phyloP scores from a whole-genome alignment of 2,888 invertebrate genomes.

The Himalopsyche anomala region DNA sequence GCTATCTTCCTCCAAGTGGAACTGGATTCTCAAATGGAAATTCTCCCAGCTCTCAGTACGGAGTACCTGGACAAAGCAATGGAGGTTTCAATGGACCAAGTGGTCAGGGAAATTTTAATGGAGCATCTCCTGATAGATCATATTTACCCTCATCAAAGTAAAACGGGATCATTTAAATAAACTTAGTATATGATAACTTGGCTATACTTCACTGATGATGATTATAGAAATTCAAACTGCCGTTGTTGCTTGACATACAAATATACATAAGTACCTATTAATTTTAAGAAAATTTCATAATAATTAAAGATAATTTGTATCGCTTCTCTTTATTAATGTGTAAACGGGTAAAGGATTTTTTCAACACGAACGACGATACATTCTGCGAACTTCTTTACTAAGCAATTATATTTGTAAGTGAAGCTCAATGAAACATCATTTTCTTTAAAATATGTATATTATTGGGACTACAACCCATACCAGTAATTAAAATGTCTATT shows the following conservation, averaged over 20 bases:
- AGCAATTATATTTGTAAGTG: not conserved
- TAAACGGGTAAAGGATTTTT: too few relatives aligned
- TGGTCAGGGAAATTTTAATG: not conserved
- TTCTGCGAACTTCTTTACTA: too few relatives aligned
- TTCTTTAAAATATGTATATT: not conserved
- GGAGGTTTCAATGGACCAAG: not conserved
- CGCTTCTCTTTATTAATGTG: too few relatives aligned
- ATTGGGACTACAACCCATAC: not conserved
- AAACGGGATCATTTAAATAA: too few relatives aligned
- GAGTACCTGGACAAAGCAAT: not conserved
- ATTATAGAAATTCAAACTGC: too few relatives aligned
- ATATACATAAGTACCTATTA: too few relatives aligned
- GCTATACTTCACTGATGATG: too few relatives aligned
- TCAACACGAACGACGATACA: too few relatives aligned
- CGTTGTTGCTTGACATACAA: too few relatives aligned
- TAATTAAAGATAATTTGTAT: too few relatives aligned
- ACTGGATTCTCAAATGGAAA: not conserved
- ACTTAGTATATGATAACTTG: too few relatives aligned
- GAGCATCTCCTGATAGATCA: not conserved
- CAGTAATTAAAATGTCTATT: not conserved
- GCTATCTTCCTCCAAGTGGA: conserved; percentile 53
- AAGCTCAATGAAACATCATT: not conserved
- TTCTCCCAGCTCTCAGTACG: not conserved
- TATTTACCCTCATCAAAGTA: conserved; percentile 15
- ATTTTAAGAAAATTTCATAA: too few relatives aligned